phyloP scores from a whole-genome alignment of 2,113 vertebrate species.

The Pandion haliaetus region DNA sequence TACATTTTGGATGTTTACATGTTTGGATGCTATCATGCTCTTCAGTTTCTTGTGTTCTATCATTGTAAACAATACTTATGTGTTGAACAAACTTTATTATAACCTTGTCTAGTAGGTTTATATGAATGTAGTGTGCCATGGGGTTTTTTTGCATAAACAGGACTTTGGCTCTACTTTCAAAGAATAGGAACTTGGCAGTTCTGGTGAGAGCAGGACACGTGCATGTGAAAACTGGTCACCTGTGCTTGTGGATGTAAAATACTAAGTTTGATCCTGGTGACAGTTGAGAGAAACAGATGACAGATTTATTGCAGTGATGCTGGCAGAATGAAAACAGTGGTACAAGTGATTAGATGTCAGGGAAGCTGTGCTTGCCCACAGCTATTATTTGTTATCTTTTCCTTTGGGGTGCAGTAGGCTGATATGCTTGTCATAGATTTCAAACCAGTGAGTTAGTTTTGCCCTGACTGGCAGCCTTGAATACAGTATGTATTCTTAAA shows the following conservation, averaged over 20 bases:
- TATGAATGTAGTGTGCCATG: neutral
- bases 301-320: neutral
- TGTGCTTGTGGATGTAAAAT: neutral
- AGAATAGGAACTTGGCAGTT: neutral
- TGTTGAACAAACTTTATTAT: neutral
- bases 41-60: neutral
- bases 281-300: neutral
- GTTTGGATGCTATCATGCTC: neutral
- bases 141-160: neutral
- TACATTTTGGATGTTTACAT: neutral
- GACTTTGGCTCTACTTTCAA: neutral
- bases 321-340: neutral
- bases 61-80: neutral
- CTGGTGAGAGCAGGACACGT: neutral
- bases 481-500: neutral
- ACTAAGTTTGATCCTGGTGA: neutral
- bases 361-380: neutral
- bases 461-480: neutral
- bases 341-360: neutral
- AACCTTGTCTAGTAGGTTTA: neutral
- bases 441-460: neutral
- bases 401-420: neutral
- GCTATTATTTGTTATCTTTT: neutral
- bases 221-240: neutral
- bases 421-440: neutral